phyloP scores from a whole-genome alignment of 2,888 invertebrate species.

The Spisula solida region DNA sequence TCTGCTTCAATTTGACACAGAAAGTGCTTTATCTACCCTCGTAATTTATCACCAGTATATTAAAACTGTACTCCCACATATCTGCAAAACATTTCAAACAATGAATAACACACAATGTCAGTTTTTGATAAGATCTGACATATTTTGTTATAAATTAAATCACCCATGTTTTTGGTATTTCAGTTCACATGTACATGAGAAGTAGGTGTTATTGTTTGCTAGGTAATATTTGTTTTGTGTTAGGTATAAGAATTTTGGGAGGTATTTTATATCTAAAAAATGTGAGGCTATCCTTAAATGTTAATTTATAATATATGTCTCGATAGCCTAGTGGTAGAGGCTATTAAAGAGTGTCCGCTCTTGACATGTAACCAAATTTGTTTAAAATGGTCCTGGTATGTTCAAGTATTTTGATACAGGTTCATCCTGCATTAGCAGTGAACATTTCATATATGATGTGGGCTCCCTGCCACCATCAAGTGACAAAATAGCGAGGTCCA shows the following conservation, averaged over 20 bases:
- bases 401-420: too few species aligned
- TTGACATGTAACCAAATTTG: too few species aligned
- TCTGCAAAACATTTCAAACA: not conserved
- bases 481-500: too few species aligned
- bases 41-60: not conserved
- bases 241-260: not conserved
- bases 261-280: not conserved
- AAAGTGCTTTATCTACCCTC: too few species aligned
- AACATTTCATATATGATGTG: too few species aligned
- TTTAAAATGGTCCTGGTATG: too few species aligned
- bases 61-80: not conserved
- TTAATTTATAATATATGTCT: not conserved
- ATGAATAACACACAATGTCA: not conserved
- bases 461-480: too few species aligned
- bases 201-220: conserved; percentile 4
- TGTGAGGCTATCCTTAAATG: not conserved
- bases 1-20: too few species aligned
- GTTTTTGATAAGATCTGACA: not conserved
- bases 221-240: conserved; percentile 5
- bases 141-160: conserved; percentile 6
- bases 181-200: not conserved
- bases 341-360: too few species aligned
- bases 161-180: not conserved
- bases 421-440: too few species aligned
- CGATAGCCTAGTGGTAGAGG: too few species aligned